A percentile compares a stretch with the other conserved stretches of the same genome.
Evolutionary conservation across 2,888 invertebrate species (phyloP).

Genomic region (Zaprionus obscuricornis): DNA sequence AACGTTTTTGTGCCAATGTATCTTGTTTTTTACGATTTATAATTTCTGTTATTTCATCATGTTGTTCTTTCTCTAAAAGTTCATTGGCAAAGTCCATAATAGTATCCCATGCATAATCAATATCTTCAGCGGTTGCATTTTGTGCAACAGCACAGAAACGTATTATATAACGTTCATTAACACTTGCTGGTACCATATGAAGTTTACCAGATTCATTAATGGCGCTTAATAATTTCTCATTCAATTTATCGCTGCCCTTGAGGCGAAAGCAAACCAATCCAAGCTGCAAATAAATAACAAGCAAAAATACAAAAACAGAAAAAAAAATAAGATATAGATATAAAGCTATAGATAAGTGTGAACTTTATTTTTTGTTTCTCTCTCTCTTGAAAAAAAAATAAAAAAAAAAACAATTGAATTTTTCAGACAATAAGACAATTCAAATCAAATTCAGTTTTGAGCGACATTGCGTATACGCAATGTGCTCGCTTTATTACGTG

Average conservation of each 20-base stretch:
- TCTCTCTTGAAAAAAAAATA: not conserved
- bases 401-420: constrained; percentile 6
- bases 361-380: no score
- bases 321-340: not conserved
- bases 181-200: constrained; percentile 98
- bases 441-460: no score
- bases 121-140: constrained; percentile 92
- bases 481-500: constrained; percentile 10
- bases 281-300: constrained; percentile 85
- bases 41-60: constrained; percentile 90
- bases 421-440: constrained; percentile 12
- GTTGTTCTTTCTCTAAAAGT: constrained; percentile 87
- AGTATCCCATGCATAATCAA: constrained; percentile 93
- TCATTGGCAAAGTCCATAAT: constrained; percentile 92
- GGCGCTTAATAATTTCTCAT: constrained; percentile 94
- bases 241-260: constrained; percentile 90
- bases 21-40: constrained; percentile 90
- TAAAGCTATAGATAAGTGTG: not conserved
- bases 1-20: constrained; percentile 94
- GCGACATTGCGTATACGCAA: constrained; percentile 51
- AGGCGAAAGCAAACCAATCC: constrained; percentile 96
- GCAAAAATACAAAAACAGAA: not conserved
- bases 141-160: constrained; percentile 97
- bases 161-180: constrained; percentile 95
- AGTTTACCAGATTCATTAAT: constrained; percentile 97